These are phyloP conservation scores for Diadophis punctatus DNA, from an alignment of 2,113 vertebrate species.

Conservation along the genomic window DNA sequence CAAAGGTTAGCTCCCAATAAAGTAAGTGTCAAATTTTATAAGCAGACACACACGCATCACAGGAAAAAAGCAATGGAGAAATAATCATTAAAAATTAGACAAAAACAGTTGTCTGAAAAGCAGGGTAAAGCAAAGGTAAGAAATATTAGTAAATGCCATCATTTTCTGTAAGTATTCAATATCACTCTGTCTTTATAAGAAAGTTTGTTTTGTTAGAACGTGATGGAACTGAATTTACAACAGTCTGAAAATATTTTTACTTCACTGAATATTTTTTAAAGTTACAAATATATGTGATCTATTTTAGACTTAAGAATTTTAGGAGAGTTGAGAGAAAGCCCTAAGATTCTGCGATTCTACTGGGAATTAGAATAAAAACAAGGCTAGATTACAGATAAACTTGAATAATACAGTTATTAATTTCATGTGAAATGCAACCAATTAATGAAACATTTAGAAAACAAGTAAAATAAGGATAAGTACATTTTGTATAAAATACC, in stretches of 20 bases:
- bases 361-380: not conserved
- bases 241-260: not conserved
- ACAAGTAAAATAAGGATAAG: slow-evolving; percentile 4
- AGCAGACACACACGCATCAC: not conserved
- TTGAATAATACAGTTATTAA: not conserved
- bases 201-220: not conserved
- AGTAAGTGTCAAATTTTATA: slow-evolving; percentile 1
- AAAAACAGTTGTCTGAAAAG: not conserved
- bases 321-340: not conserved
- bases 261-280: not conserved
- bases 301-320: not conserved
- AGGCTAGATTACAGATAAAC: no score
- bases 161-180: not conserved
- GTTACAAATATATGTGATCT: not conserved
- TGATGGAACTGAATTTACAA: not conserved
- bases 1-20: not conserved
- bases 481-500: slow-evolving; percentile 61
- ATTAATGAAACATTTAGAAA: slow-evolving; percentile 26
- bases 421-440: not conserved
- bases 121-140: not conserved
- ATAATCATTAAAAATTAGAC: not conserved
- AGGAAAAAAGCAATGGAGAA: not conserved
- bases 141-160: not conserved
- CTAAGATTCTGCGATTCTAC: not conserved
- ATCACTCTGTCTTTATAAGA: not conserved